A percentile compares a stretch with the other conserved stretches of the same genome.
Conservation (phyloP, 1,140 invertebrate genomes). For the Teleogryllus occipitalis region DNA sequence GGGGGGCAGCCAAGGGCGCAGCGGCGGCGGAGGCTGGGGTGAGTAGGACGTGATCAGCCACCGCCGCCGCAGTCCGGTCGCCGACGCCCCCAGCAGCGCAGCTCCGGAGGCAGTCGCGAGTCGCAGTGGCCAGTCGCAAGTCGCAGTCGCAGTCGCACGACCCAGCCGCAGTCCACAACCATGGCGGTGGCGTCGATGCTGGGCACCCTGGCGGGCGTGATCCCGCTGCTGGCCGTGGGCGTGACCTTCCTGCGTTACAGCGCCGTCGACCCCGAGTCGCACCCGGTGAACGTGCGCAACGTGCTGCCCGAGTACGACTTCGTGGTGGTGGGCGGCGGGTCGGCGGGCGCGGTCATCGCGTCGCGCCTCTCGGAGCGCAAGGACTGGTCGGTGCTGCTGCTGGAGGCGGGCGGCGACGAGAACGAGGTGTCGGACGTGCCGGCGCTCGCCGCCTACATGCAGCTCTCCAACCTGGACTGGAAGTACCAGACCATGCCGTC, state of each 20-base stretch:
- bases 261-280: constrained; percentile 70
- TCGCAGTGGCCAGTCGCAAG: constrained; percentile 26
- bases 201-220: constrained; percentile 46
- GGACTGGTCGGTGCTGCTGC: constrained; percentile 68
- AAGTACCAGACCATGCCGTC: constrained; percentile 83
- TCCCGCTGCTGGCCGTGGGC: constrained; percentile 68
- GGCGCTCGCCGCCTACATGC: constrained; percentile 62
- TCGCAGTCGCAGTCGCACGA: constrained; percentile 34
- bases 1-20: too few species aligned
- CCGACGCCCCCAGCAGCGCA: too few species aligned
- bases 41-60: too few species aligned
- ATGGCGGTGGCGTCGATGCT: constrained; percentile 23
- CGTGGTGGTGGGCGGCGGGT: constrained; percentile 80
- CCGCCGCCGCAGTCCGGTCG: too few species aligned
- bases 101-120: constrained; percentile 13
- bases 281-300: constrained; percentile 55
- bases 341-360: constrained; percentile 86
- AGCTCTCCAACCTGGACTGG: constrained; percentile 82
- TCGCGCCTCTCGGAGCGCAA: constrained; percentile 72
- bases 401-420: constrained; percentile 79
- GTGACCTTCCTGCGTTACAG: constrained; percentile 74
- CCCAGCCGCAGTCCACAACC: constrained; percentile 24
- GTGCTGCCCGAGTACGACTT: constrained; percentile 69
- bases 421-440: constrained; percentile 72
- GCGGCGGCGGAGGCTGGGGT: too few species aligned